Evolutionary conservation across 2,797 vertebrate species (phyloP), one percentile per base, ranked within the genome.

Genomic region (Chelon labrosus): DNA sequence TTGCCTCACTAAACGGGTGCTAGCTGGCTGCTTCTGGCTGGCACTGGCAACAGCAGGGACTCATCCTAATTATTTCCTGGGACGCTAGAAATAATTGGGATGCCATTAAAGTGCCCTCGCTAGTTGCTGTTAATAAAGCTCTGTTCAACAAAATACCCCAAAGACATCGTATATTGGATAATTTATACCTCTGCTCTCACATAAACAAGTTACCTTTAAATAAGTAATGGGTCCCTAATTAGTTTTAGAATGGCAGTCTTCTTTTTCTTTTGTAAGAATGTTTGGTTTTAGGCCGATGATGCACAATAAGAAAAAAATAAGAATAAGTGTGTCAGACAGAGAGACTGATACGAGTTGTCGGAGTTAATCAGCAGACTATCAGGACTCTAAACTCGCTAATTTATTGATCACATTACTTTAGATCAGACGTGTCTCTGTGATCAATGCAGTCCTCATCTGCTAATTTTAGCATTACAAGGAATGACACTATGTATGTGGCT

Each of bases 151-250:
- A 85, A 88, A 89, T 80, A 80, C 81, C 91, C 88, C 63, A 76
- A 84, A 90, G 91, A 86, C 77, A 82, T 76, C 25, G 49, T 85
- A 82, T 86, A 87, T 85, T 91, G 84, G 90, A 91, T 91, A 82
- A 94, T 93, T 91, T 89, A 94, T 92, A 89, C 80, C 82, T 83
- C 79, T 79, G 59, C 81, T 82, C 59, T 62, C 87, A 65, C 89
- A 91, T 85, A 93, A 94, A 94, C 90, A 92, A 90, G 88, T 88
- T 90, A 85, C 88, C 85, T 90, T 87, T 94, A 90, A 94, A 94
- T 93, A 93, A 91, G 87, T 92, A 91, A 92, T 92, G 76, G 60
- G 53, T 20, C 11, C 37, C 83, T 91, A 91, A 93, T 93, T 90
- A 88, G 79, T 73, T 85, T 61, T 51, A 71, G 74, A 86, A 73